Base-by-base conservation (phyloP, 2,888 invertebrate genomes). In the Pecten maximus region DNA sequence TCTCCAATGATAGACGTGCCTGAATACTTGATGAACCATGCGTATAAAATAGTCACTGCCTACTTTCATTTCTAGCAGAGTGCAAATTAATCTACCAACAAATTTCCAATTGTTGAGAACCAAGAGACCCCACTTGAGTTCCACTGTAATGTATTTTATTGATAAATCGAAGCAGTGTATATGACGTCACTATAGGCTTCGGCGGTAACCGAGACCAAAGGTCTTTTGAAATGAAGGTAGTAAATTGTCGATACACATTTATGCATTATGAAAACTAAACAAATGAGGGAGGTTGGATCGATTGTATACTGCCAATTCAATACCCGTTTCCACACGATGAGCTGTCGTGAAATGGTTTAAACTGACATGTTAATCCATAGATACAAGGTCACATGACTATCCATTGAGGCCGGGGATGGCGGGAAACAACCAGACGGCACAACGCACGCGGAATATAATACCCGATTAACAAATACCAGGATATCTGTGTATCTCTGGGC, bases 241-340 rank as follows among this genome's bases (percentile, higher is more conserved):
- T 74, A 74, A 74, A 74, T 74, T 74, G 74, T 74, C 74, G 74
- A 74, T 74, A 74, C 28, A 74, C 74, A 35, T 74, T 74, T 74
- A 74, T 74, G 74, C 74, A 35, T 74, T 74, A 74, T 74, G 74
- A 74, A 74, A 74, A 74, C 74, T 74, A 74, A 74, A 74, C 74
- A 74, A 35, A 74, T 35, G 74, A 74, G 28, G 74, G 15, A 35
- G 74, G 74, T 15, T 3, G 6, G 10, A 74, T 74, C 74, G 74
- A 74, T 74, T 74, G 28, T 74, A 74, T 74, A 35, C 74, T 35
- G 74, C 74, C 74, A 35, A 74, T 74, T 74, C 74, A 74, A 74
- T 74, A 74, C 74, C 74, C 23, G 74, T 35, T 28, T 74, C 74
- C 74, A 74, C 74, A 74, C 74, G 74, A 74, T 28, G 74, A 28